Conservation (phyloP, 2,113 vertebrate genomes). For the Pycnonotus jocosus region DNA sequence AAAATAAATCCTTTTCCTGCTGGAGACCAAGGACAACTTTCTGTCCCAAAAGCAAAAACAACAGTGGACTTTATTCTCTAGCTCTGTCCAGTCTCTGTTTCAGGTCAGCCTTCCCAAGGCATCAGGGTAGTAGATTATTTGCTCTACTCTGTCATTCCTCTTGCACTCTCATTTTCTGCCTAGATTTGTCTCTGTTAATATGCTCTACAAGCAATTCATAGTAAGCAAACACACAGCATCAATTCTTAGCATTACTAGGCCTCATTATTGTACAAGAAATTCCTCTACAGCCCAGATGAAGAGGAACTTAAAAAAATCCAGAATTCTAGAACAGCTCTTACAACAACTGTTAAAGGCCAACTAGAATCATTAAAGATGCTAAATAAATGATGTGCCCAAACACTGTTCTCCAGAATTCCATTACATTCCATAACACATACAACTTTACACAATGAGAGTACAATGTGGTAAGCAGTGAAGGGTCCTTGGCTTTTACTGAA, state of each 20-base stretch:
- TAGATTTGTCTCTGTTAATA: not conserved
- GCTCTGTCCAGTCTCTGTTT: too few species aligned
- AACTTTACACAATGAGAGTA: not conserved
- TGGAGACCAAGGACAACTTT: too few species aligned
- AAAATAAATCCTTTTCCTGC: too few species aligned
- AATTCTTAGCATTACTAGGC: not conserved
- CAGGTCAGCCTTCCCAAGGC: too few species aligned
- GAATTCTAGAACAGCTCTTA: not conserved
- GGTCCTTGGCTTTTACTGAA: not conserved
- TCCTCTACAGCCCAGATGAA: not conserved
- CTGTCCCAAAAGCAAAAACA: too few species aligned
- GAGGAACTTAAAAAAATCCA: not conserved
- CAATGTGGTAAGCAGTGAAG: not conserved
- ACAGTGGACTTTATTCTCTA: too few species aligned
- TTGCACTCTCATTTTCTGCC: not conserved
- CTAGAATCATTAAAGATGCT: not conserved
- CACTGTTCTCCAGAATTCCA: not conserved
- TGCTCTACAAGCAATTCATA: not conserved
- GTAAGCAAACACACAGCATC: not conserved
- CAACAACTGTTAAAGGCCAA: not conserved
- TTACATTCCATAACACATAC: not conserved
- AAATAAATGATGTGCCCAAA: not conserved
- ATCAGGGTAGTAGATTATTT: not conserved
- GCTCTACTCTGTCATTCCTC: not conserved
- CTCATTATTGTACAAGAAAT: not conserved